Evolutionary conservation across 2,113 vertebrate species (phyloP).

Genomic region (Hymenochirus boettgeri): DNA sequence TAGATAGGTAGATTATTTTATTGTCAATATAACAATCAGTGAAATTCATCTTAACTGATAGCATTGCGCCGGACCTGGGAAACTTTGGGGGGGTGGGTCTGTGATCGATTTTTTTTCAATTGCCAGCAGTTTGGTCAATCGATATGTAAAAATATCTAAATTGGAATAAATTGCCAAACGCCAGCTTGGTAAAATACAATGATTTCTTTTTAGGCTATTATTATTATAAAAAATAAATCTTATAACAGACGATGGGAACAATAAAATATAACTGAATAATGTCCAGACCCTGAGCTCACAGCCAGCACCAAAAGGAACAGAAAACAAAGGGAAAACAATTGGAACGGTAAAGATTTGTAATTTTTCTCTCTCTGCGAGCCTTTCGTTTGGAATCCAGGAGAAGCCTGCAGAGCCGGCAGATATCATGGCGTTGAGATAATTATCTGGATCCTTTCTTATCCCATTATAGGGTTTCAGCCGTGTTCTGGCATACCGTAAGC

Average conservation of each 20-base stretch:
- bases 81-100: too few relatives aligned
- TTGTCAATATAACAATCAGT: too few relatives aligned
- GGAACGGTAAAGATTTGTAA: neutral
- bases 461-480: constrained; percentile 64
- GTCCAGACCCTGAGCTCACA: neutral
- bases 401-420: constrained; percentile 46
- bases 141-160: too few relatives aligned
- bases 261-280: neutral
- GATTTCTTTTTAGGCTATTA: neutral
- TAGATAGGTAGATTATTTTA: too few relatives aligned
- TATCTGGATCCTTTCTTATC: constrained; percentile 67
- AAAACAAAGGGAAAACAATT: neutral
- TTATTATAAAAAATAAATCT: too few relatives aligned
- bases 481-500: constrained; percentile 60
- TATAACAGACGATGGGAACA: neutral
- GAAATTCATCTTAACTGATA: too few relatives aligned
- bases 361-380: constrained; percentile 27
- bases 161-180: neutral
- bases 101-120: too few relatives aligned
- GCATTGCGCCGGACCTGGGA: too few relatives aligned
- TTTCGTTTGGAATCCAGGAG: constrained; percentile 43
- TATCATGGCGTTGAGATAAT: constrained; percentile 58
- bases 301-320: neutral
- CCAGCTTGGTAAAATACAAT: constrained; percentile 1
- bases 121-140: too few relatives aligned